phyloP scores from a whole-genome alignment of 2,797 vertebrate species.

The Lophotriccus pileatus region DNA sequence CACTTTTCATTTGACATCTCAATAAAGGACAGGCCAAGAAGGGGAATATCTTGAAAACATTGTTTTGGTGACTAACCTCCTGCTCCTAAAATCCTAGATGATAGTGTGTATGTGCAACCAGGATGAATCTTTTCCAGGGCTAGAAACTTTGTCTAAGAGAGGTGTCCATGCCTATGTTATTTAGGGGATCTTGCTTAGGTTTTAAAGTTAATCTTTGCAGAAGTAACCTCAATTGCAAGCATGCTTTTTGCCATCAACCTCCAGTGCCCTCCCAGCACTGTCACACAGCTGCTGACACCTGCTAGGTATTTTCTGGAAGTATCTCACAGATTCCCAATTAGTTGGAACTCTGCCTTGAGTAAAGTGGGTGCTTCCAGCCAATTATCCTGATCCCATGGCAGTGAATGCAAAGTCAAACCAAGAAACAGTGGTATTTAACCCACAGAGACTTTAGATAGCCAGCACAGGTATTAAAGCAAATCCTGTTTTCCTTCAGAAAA shows the following conservation, averaged over 20 bases:
- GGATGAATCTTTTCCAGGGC: neutral
- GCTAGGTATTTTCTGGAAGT: neutral
- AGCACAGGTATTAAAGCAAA: neutral
- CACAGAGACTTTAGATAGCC: neutral
- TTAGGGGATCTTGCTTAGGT: neutral
- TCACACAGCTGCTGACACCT: neutral
- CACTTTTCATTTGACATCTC: neutral
- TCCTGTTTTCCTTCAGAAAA: neutral
- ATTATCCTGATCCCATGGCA: neutral
- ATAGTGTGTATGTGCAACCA: too few relatives aligned
- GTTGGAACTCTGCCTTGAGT: neutral
- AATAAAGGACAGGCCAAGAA: accelerated
- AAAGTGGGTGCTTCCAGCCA: neutral
- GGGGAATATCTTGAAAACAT: neutral
- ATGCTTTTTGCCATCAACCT: neutral
- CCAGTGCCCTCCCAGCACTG: neutral
- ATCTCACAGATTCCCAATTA: neutral
- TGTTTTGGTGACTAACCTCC: neutral
- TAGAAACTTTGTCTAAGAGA: neutral
- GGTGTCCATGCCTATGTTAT: neutral
- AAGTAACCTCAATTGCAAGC: neutral
- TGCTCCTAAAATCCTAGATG: neutral
- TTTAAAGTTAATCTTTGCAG: neutral
- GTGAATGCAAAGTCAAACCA: neutral
- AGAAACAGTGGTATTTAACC: neutral